Conservation (phyloP, 1,140 invertebrate species). For the Eciton burchellii region DNA sequence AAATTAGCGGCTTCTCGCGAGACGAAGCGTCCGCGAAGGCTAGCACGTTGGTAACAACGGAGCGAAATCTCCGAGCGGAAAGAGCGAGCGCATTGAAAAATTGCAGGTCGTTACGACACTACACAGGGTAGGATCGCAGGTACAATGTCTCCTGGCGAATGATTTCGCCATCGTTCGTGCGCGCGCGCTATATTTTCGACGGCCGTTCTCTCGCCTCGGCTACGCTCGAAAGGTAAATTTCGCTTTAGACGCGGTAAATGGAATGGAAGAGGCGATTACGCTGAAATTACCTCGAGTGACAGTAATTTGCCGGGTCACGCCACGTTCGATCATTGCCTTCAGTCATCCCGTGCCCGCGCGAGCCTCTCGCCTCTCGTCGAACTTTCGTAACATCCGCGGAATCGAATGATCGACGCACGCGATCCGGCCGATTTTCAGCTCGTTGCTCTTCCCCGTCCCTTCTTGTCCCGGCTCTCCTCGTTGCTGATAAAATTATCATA, state of each 20-base stretch:
- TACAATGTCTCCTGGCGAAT: slow-evolving; percentile 16
- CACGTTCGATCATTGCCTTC: slow-evolving; percentile 58
- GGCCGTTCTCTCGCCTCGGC: slow-evolving; percentile 44
- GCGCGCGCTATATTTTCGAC: slow-evolving; percentile 48
- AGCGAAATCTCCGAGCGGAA: background rate
- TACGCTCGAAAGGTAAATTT: slow-evolving; percentile 62
- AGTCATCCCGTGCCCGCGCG: slow-evolving; percentile 41
- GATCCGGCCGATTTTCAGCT: background rate
- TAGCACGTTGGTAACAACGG: background rate
- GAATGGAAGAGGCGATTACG: slow-evolving; percentile 63
- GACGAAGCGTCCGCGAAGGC: background rate
- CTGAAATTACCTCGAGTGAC: slow-evolving; percentile 63
- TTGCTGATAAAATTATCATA: background rate
- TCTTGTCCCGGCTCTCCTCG: background rate
- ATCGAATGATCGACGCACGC: slow-evolving; percentile 26
- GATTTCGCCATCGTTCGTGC: slow-evolving; percentile 28
- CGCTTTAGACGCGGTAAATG: slow-evolving; percentile 62
- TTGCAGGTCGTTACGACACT: background rate
- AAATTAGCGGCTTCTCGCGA: background rate
- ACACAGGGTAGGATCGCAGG: background rate
- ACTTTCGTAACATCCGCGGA: slow-evolving; percentile 44
- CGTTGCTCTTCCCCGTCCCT: background rate
- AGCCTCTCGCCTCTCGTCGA: slow-evolving; percentile 36
- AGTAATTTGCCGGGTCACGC: slow-evolving; percentile 62
- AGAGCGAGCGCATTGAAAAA: slow-evolving; percentile 1